Base-by-base conservation (phyloP, 2,888 invertebrate species). In the Deilephila elpenor region DNA sequence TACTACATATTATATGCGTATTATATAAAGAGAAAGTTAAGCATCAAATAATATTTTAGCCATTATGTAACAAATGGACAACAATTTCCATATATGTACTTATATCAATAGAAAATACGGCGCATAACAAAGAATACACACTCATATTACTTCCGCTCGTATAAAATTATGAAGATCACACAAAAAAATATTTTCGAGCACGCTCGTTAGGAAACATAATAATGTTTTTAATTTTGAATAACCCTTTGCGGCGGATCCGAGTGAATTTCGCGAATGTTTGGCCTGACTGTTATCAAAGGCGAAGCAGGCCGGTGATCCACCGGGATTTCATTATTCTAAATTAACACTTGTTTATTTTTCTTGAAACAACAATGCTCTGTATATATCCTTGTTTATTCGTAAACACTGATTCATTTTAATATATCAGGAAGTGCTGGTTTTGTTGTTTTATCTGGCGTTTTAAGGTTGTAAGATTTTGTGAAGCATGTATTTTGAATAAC, bases 221-320 rank as follows among this genome's bases (percentile, higher is more conserved):
- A 86, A 85, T 83, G 82, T 83, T 88, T 88, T 85, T 82, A 86
- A 85, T 84, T 86, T 85, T 82, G 84, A 88, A 88, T 85, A 84
- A 85, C 79, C 78, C 80, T 81, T 84, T 82, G 83, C 81, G 80
- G 79, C 84, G 81, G 79, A 82, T 82, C 79, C 76, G 79, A 83
- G 78, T 83, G 76, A 83, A 84, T 85, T 87, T 88, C 84, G 83
- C 82, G 82, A 83, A 80, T 79, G 83, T 82, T 78, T 80, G 77
- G 80, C 71, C 76, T 75, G 77, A 75, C 75, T 78, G 86, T 89
- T 89, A 89, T 89, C 89, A 89, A 87, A 87, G 84, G 84, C 84
- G 77, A 80, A 85, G 87, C 90, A 90, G 88, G 84, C 86, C 80
- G 77, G 83, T 80, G 83, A 84, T 85, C 83, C 84, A 78, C 73